These are phyloP conservation scores for Morelia viridis DNA, from an alignment of 2,797 vertebrate species.

Conservation along the genomic window DNA sequence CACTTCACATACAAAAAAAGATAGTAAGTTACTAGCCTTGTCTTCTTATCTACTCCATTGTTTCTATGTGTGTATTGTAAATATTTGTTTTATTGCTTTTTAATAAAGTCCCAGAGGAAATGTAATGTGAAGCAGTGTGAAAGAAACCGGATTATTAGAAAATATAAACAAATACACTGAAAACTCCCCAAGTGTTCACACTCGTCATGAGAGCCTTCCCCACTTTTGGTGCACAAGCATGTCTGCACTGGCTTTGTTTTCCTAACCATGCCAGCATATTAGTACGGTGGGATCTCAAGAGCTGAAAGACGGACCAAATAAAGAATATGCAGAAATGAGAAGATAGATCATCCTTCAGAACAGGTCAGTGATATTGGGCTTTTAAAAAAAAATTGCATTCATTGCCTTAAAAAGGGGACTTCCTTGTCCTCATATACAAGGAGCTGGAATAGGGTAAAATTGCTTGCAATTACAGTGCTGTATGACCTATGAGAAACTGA, in stretches of 20 bases:
- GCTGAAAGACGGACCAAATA: not conserved
- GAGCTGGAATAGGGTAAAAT: not conserved
- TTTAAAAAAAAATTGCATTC: not conserved
- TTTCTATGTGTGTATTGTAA: no score
- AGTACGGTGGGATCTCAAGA: not conserved
- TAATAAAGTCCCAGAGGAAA: not conserved
- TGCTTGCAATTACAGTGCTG: not conserved
- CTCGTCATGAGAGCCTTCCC: not conserved
- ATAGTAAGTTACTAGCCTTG: no score
- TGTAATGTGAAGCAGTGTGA: not conserved
- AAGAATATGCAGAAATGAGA: not conserved
- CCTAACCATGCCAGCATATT: not conserved
- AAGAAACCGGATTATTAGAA: not conserved
- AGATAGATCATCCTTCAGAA: not conserved
- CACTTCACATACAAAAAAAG: no score
- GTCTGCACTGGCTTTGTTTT: not conserved
- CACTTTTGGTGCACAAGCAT: not conserved
- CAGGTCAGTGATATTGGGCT: not conserved
- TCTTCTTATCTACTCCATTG: no score
- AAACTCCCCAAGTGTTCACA: not conserved
- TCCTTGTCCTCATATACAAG: not conserved
- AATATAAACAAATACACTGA: not conserved
- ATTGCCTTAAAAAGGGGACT: not conserved
- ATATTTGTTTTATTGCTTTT: not conserved
- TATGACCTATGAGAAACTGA: not conserved